A percentile compares a stretch with the other conserved stretches of the same genome.
Evolutionary conservation across 2,888 invertebrate species (phyloP).

Genomic region (Axea sp.): DNA sequence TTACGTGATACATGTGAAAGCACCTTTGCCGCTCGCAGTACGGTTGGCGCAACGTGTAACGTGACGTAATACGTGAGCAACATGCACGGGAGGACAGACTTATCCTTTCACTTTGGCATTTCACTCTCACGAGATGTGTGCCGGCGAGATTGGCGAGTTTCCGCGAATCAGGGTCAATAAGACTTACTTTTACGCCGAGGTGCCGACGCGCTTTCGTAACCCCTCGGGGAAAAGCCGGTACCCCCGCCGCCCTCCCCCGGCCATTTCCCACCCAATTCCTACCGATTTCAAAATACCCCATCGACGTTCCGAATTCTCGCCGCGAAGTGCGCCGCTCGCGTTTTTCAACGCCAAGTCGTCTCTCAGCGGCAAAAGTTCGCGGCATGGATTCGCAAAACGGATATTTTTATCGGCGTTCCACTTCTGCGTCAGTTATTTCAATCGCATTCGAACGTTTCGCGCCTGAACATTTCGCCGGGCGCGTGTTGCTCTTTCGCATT

Average conservation of each 20-base stretch:
- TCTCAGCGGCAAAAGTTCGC: no score
- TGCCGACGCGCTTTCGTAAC: conserved; percentile 42
- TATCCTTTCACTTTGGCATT: conserved; percentile 76
- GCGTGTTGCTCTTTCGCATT: no score
- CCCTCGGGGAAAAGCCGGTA: conserved; percentile 1
- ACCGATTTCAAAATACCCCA: conserved; percentile 2
- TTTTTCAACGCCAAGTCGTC: no score
- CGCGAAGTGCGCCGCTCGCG: no score
- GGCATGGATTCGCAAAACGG: no score
- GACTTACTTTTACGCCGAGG: conserved; percentile 60
- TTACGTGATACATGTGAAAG: conserved; percentile 61
- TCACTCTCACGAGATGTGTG: conserved; percentile 73
- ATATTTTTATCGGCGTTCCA: no score
- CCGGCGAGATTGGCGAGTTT: conserved; percentile 65
- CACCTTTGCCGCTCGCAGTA: conserved; percentile 65
- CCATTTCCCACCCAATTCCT: conserved; percentile 1
- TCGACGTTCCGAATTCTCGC: not conserved
- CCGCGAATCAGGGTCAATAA: conserved; percentile 67
- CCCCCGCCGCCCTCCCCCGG: no score
- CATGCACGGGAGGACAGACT: conserved; percentile 69
- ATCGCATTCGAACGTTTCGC: no score
- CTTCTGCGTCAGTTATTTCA: no score
- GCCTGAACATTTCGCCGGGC: no score
- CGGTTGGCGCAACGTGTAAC: conserved; percentile 64
- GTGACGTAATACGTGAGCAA: conserved; percentile 71